These are phyloP conservation scores for Heterodera carotae DNA, from an alignment of 1,140 invertebrate species.

Conservation along the genomic window DNA sequence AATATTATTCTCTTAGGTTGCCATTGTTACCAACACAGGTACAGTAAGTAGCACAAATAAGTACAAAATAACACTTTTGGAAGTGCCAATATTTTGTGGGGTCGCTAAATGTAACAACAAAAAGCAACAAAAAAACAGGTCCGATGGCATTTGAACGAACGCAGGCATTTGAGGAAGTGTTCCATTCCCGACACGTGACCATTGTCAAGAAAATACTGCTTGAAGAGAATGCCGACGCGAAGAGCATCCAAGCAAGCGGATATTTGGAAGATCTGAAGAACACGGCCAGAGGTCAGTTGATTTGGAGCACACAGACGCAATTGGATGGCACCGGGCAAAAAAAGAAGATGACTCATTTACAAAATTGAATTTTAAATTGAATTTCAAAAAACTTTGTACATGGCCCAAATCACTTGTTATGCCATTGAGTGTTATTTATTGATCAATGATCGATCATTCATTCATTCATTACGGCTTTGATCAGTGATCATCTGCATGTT, in stretches of 20 bases:
- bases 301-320: too few species aligned
- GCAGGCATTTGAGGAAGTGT: conserved; percentile 59
- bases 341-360: too few species aligned
- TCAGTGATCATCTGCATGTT: conserved; percentile 58
- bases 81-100: too few species aligned
- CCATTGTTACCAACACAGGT: conserved; percentile 59
- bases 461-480: not conserved
- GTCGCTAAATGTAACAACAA: too few species aligned
- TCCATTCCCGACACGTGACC: conserved; percentile 40
- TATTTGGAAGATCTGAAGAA: conserved; percentile 56
- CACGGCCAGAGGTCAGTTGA: conserved; percentile 47
- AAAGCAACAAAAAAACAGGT: conserved; percentile 26
- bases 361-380: too few species aligned
- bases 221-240: conserved; percentile 56
- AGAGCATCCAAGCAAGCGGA: conserved; percentile 51
- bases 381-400: too few species aligned
- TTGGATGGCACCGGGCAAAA: too few species aligned
- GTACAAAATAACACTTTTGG: too few species aligned
- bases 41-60: too few species aligned
- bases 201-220: conserved; percentile 55
- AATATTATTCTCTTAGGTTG: conserved; percentile 47
- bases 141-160: conserved; percentile 56
- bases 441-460: not conserved
- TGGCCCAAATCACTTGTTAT: too few species aligned
- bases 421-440: not conserved